These are phyloP conservation scores for Mobula birostris DNA, from an alignment of 2,113 vertebrate species.

Conservation along the genomic window DNA sequence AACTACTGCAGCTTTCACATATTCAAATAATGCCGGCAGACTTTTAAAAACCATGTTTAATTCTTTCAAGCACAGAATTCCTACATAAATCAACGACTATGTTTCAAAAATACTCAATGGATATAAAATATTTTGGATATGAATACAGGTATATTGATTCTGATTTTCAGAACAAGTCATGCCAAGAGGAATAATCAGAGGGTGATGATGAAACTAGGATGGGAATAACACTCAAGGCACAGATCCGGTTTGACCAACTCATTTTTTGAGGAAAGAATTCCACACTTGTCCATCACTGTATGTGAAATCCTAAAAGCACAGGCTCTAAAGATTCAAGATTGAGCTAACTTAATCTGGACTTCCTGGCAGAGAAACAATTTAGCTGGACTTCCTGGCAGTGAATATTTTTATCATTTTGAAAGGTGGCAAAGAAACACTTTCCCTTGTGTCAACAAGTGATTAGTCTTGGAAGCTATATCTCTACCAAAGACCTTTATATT, in stretches of 20 bases:
- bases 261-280: background rate
- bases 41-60: background rate
- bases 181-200: background rate
- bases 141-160: background rate
- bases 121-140: background rate
- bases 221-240: too few relatives aligned
- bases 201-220: too few relatives aligned
- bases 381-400: too few relatives aligned
- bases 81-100: background rate
- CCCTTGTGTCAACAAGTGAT: background rate
- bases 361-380: too few relatives aligned
- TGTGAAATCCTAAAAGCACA: too few relatives aligned
- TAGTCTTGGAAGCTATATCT: background rate
- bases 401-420: too few relatives aligned
- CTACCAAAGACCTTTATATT: too few relatives aligned
- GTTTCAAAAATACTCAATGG: background rate
- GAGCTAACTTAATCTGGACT: too few relatives aligned
- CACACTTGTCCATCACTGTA: background rate
- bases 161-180: background rate
- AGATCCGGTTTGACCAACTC: background rate
- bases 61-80: background rate
- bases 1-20: slow-evolving; percentile 5
- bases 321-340: too few relatives aligned
- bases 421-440: background rate
- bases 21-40: background rate